Base-by-base conservation (phyloP, 2,113 vertebrate species). In the Microtus montanus region DNA sequence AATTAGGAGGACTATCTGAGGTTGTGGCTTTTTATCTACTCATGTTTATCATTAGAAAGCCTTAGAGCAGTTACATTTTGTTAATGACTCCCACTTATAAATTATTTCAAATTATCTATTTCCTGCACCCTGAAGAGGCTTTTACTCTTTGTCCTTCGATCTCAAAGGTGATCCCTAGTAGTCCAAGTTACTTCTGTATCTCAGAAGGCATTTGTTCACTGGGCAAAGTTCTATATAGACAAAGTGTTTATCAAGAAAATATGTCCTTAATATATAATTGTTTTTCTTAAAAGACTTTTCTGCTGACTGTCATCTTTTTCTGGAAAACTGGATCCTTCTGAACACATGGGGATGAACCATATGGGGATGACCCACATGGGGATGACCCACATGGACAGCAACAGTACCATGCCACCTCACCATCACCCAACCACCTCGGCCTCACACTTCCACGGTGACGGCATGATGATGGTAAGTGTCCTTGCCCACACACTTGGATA, bases 401-500 rank as follows among this genome's bases (percentile, higher is more conserved):
- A 82, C 58, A 44, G 7, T 90, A 96, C 98, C 38, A 87, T 14
- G 68, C 1, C 71, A 4, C 44, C 97, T 74, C 98, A 98, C 87
- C 97, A 98, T 8, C 98, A 98, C 84, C 2, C 97, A 1, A 97
- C 96, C 0, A 75, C 97, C 0, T 33, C 94, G 13, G 9, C 96
- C 0, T 97, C 86, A 15, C 98, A 98, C 0, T 4, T 3, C 0
- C 98, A 98, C 0, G 97, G 73, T 0, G 95, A 84, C 0, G 9
- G 93, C 33, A 97, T 97, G 98, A 98, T 97, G 97, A 98, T 98
- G 99, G 99, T 99, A 64, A 99, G 99, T 95, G 30, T 78, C 87
- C 86, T 38, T 58, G 77, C 24, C 5, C 24, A 35, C 61, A 33
- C 54, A 38, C 82, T 35, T 38, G 14, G 49, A 24, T 54, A 49